Evolutionary conservation across 2,113 vertebrate species (phyloP).

Genomic region (Morone chrysops): DNA sequence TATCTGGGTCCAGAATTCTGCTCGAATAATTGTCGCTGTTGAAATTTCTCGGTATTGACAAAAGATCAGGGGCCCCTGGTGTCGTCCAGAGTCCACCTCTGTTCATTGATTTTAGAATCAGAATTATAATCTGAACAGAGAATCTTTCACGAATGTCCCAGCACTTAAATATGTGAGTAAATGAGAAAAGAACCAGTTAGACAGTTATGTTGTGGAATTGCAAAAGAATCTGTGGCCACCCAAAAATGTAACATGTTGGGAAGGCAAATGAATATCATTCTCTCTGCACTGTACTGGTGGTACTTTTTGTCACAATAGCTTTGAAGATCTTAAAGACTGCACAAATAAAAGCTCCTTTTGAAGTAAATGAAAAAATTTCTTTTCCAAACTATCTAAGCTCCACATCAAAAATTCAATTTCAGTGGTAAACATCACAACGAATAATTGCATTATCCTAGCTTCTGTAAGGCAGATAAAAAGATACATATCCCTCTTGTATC

Average conservation of each 20-base stretch:
- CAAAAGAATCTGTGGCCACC: constrained; percentile 26
- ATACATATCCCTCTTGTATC: constrained; percentile 37
- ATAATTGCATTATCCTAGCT: constrained; percentile 26
- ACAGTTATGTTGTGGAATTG: constrained; percentile 9
- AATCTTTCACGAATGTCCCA: not conserved
- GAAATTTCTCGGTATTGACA: constrained; percentile 36
- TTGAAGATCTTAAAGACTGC: constrained; percentile 26
- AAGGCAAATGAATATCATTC: not conserved
- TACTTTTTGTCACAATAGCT: constrained; percentile 13
- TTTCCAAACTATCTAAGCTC: constrained; percentile 10
- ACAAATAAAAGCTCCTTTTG: constrained; percentile 21
- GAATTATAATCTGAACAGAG: not conserved
- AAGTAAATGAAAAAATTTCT: constrained; percentile 9
- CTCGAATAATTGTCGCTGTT: constrained; percentile 42
- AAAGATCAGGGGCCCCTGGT: constrained; percentile 22
- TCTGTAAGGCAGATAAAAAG: constrained; percentile 29
- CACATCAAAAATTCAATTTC: constrained; percentile 33
- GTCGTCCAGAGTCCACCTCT: constrained; percentile 37
- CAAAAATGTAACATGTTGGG: constrained; percentile 17
- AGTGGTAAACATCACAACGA: constrained; percentile 31
- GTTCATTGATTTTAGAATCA: constrained; percentile 19
- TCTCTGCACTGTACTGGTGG: not conserved
- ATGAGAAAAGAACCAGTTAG: constrained; percentile 6
- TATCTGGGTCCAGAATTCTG: constrained; percentile 61
- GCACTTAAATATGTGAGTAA: constrained; percentile 2